These are phyloP conservation scores for Heteromormyrus szaboi DNA, from an alignment of 2,797 vertebrate species.

Conservation along the genomic window DNA sequence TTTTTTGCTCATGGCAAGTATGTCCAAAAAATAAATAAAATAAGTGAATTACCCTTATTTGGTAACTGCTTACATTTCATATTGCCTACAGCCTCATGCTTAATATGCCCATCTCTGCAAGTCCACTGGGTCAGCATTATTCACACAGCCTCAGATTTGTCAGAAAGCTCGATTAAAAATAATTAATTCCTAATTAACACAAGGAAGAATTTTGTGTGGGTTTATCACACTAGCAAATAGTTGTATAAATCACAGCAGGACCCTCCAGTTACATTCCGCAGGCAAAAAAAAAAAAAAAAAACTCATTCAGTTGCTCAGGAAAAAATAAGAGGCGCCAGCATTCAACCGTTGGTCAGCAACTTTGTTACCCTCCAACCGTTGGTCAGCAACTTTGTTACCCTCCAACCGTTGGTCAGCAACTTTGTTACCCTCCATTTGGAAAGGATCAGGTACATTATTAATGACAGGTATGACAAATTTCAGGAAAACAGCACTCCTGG, in stretches of 20 bases:
- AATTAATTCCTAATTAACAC: not conserved
- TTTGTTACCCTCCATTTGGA: not conserved
- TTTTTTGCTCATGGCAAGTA: not conserved
- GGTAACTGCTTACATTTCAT: not conserved
- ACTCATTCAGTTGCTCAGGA: not conserved
- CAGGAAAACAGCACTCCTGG: not conserved
- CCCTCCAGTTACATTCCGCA: not conserved
- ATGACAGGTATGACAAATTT: not conserved
- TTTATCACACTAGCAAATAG: not conserved
- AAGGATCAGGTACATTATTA: not conserved
- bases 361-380: not conserved
- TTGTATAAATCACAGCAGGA: not conserved
- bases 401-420: not conserved
- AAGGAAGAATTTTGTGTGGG: no score
- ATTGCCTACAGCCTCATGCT: not conserved
- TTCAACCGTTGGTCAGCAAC: not conserved
- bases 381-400: no score
- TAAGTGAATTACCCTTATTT: not conserved
- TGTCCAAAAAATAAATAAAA: not conserved
- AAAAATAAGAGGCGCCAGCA: not conserved
- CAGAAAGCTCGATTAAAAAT: not conserved
- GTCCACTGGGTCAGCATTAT: not conserved
- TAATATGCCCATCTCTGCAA: not conserved
- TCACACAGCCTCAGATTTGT: not conserved
- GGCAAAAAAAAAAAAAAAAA: not conserved